Conservation (phyloP, 2,797 vertebrate species). For the Coccyzus lansbergi region DNA sequence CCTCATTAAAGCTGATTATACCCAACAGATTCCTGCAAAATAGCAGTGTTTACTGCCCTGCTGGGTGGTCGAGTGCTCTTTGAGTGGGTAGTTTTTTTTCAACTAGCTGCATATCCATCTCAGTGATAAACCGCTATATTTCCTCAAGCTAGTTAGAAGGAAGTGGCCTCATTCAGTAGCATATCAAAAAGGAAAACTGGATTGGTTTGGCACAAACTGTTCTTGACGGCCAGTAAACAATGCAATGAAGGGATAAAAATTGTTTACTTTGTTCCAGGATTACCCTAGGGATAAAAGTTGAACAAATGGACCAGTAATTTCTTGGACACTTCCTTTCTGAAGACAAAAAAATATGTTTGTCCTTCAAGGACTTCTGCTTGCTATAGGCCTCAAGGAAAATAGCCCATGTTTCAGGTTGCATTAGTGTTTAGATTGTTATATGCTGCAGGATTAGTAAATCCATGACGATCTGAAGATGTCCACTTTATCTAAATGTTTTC, state of each 20-base stretch:
- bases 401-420: accelerated
- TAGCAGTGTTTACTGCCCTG: background rate
- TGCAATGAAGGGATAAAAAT: accelerated
- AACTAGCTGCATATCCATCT: background rate
- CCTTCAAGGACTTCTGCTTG: background rate
- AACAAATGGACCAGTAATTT: background rate
- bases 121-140: background rate
- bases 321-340: background rate
- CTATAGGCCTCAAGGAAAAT: background rate
- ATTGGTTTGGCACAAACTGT: background rate
- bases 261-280: background rate
- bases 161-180: background rate
- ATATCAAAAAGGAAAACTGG: background rate
- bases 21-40: background rate
- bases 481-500: background rate
- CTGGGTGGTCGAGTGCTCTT: background rate
- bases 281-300: background rate
- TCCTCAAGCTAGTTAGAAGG: background rate
- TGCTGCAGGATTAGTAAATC: background rate
- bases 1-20: background rate
- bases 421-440: accelerated
- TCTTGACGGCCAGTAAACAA: background rate
- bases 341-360: background rate
- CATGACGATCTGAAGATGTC: background rate
- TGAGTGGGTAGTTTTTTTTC: background rate